A percentile compares a stretch with the other conserved stretches of the same genome.
phyloP scores from a whole-genome alignment of 2,797 vertebrate genomes.

The Artibeus lituratus region DNA sequence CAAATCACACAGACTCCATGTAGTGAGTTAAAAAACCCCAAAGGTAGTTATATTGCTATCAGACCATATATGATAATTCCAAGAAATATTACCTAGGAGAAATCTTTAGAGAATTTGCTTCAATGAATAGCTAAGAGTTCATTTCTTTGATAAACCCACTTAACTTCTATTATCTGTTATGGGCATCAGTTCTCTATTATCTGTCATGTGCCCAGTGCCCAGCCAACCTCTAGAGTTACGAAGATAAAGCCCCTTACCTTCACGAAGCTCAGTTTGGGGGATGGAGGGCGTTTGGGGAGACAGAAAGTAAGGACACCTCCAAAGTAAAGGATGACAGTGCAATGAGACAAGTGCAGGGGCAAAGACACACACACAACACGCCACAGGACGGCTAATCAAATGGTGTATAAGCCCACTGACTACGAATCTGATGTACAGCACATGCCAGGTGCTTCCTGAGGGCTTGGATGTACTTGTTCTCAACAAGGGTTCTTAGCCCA shows the following conservation, averaged over 20 bases:
- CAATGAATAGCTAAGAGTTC: conserved; percentile 18
- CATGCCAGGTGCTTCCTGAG: background rate
- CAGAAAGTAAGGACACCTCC: background rate
- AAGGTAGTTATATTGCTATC: background rate
- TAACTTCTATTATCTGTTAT: background rate
- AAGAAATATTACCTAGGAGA: conserved; percentile 11
- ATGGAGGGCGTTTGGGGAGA: background rate
- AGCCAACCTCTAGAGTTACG: background rate
- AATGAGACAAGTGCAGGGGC: too few relatives aligned
- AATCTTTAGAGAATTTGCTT: background rate
- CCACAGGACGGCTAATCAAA: background rate
- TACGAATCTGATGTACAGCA: rapidly evolving
- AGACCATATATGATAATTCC: background rate
- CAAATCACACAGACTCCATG: background rate
- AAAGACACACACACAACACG: background rate
- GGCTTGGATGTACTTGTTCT: background rate
- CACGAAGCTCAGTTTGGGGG: background rate
- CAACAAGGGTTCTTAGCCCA: background rate
- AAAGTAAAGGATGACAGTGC: background rate
- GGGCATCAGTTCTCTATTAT: background rate
- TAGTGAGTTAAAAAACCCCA: background rate
- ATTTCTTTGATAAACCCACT: background rate
- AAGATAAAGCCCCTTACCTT: background rate
- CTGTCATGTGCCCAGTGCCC: background rate
- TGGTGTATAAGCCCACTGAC: rapidly evolving